Conservation (phyloP, 2,113 vertebrate species). For the Rhabdomys dilectus region DNA sequence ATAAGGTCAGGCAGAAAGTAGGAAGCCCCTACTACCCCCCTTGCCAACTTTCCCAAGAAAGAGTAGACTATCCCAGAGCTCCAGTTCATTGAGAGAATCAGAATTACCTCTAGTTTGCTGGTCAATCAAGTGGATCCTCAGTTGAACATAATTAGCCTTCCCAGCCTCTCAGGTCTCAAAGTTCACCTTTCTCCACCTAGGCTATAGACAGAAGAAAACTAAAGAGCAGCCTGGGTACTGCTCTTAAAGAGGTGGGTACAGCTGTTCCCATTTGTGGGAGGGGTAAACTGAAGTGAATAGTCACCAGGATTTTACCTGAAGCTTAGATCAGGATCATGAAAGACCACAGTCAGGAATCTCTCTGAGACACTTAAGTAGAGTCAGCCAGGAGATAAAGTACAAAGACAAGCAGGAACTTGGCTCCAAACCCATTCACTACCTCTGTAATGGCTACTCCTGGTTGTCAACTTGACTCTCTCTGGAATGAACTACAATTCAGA, state of each 20-base stretch:
- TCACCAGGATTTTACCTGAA: slow-evolving; percentile 26
- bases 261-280: neutral
- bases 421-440: neutral
- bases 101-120: neutral
- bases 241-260: slow-evolving; percentile 37
- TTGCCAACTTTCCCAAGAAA: slow-evolving; percentile 42
- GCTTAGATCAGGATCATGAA: neutral
- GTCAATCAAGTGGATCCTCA: neutral
- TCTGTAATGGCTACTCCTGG: too few relatives aligned
- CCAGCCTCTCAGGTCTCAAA: slow-evolving; percentile 18
- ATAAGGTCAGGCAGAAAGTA: too few relatives aligned
- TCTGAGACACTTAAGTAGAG: slow-evolving; percentile 17
- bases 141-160: neutral
- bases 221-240: neutral
- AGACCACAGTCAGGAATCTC: neutral
- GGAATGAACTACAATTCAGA: too few relatives aligned
- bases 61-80: neutral
- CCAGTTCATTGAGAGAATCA: slow-evolving; percentile 13
- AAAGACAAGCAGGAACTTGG: neutral
- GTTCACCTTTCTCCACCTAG: neutral
- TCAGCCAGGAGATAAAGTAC: slow-evolving; percentile 1
- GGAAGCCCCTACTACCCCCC: too few relatives aligned
- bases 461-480: too few relatives aligned
- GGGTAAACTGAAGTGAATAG: neutral
- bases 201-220: neutral